These are phyloP conservation scores for Watsonalla binaria DNA, from an alignment of 2,888 invertebrate species.

Conservation along the genomic window DNA sequence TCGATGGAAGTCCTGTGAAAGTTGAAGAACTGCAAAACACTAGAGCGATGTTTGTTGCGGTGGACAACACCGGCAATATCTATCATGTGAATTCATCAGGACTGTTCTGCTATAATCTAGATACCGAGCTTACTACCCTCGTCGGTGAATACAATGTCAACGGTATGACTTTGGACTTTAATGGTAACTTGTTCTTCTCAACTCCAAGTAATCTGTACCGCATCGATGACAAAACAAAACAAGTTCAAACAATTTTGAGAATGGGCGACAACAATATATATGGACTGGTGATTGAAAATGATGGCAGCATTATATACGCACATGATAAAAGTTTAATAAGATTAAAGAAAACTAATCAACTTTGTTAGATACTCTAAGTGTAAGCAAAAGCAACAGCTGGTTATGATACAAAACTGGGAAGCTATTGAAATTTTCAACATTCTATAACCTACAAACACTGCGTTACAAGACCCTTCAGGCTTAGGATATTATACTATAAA, in stretches of 20 bases:
- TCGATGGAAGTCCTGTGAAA: constrained; percentile 15
- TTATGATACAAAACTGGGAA: too few relatives aligned
- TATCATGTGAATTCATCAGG: constrained; percentile 39
- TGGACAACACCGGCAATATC: constrained; percentile 25
- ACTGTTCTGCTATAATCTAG: constrained; percentile 24
- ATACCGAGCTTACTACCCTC: background rate
- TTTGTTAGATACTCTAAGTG: background rate
- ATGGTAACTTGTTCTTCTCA: constrained; percentile 34
- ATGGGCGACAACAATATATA: background rate
- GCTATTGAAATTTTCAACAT: too few relatives aligned
- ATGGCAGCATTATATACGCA: background rate
- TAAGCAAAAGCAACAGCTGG: background rate
- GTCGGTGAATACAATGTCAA: constrained; percentile 23
- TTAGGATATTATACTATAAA: too few relatives aligned
- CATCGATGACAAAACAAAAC: background rate
- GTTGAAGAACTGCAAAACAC: constrained; percentile 25
- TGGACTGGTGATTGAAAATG: background rate
- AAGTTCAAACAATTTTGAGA: background rate
- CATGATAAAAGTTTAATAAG: background rate
- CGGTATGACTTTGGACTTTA: constrained; percentile 27
- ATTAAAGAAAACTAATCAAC: background rate
- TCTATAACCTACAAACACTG: too few relatives aligned
- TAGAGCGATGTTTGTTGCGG: constrained; percentile 29
- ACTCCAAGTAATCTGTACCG: constrained; percentile 11
- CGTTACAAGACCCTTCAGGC: too few relatives aligned